Conservation (phyloP, 2,113 vertebrate species). For the Otis tarda region DNA sequence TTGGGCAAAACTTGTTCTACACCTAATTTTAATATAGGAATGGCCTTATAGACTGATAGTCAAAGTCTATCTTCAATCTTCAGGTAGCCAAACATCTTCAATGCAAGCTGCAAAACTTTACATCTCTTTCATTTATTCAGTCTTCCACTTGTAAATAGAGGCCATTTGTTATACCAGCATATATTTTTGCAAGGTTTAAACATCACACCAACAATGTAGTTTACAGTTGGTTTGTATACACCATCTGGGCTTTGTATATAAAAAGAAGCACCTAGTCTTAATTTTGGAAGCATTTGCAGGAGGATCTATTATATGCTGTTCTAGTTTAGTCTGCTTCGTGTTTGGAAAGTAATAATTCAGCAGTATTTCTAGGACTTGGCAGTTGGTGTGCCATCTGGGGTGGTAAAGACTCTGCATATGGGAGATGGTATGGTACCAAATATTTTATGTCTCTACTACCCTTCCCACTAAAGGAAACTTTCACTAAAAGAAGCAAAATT, state of each 20-base stretch:
- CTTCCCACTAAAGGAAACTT: neutral
- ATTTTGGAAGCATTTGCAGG: conserved; percentile 16
- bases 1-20: neutral
- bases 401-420: conserved; percentile 52
- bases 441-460: conserved; percentile 7
- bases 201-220: neutral
- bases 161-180: neutral
- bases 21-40: neutral
- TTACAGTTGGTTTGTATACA: conserved; percentile 34
- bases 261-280: conserved; percentile 43
- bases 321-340: conserved; percentile 41
- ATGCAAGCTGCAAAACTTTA: neutral
- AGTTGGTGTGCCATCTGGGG: conserved; percentile 56
- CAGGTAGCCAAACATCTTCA: neutral
- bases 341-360: conserved; percentile 59
- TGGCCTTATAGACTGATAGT: neutral
- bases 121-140: neutral
- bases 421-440: conserved; percentile 33
- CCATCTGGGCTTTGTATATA: conserved; percentile 52
- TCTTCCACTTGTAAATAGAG: conserved; percentile 17
- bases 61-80: neutral
- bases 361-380: conserved; percentile 51
- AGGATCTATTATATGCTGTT: conserved; percentile 32
- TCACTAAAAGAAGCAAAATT: neutral
- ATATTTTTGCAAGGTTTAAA: conserved; percentile 20